Conservation (phyloP, 2,888 invertebrate species). For the Axea sp. region DNA sequence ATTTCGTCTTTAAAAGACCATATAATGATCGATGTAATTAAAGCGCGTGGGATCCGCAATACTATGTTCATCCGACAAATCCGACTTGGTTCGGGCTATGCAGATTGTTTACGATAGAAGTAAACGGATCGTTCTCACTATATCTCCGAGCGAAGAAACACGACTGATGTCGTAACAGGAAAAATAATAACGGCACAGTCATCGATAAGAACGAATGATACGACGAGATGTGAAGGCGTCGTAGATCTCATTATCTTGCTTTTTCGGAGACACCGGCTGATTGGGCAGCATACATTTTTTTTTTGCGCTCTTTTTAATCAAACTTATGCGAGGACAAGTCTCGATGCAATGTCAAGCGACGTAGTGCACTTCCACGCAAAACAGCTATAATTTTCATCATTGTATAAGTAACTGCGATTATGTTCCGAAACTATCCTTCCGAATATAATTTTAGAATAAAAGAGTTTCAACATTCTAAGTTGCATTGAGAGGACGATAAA, state of each 20-base stretch:
- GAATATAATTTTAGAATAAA: too few relatives aligned
- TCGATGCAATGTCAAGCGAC: too few relatives aligned
- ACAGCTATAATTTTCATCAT: too few relatives aligned
- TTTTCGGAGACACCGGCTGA: conserved; percentile 54
- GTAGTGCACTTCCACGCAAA: too few relatives aligned
- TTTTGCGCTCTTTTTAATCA: too few relatives aligned
- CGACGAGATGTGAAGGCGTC: conserved; percentile 55
- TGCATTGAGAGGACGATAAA: too few relatives aligned
- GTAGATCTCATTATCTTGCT: conserved; percentile 66
- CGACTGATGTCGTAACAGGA: conserved; percentile 63
- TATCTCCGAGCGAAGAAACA: conserved; percentile 60
- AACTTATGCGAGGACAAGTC: too few relatives aligned
- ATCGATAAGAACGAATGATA: conserved; percentile 63
- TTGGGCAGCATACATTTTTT: too few relatives aligned
- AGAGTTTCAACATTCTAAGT: too few relatives aligned
- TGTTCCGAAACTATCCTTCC: too few relatives aligned
- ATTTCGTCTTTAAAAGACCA: conserved; percentile 13
- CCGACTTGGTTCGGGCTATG: conserved; percentile 53
- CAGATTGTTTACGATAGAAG: conserved; percentile 62
- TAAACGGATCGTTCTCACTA: conserved; percentile 56
- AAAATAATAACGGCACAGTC: conserved; percentile 74
- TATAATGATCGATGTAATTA: conserved; percentile 59
- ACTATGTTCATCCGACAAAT: conserved; percentile 50
- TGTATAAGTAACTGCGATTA: too few relatives aligned
- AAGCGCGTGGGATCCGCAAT: conserved; percentile 59